These are phyloP conservation scores for Criorhina ranunculi DNA, from an alignment of 2,888 invertebrate species.

Conservation along the genomic window DNA sequence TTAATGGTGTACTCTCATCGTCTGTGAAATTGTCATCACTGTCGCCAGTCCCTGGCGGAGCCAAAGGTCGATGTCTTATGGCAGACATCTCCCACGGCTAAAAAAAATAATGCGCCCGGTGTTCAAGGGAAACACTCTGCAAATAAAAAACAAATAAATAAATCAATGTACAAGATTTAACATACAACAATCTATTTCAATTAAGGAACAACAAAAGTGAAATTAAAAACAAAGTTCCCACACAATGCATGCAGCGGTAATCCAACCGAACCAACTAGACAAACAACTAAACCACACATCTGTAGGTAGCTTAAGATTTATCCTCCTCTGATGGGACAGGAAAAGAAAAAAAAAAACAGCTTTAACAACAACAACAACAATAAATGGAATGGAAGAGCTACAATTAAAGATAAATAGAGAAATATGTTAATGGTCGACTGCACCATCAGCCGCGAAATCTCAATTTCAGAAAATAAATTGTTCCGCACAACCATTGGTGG, in stretches of 20 bases:
- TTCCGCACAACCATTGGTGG: slow-evolving; percentile 6
- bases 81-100: slow-evolving; percentile 86
- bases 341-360: slow-evolving; percentile 2
- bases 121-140: slow-evolving; percentile 52
- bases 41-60: slow-evolving; percentile 84
- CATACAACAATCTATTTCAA: slow-evolving; percentile 60
- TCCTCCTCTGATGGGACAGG: background rate
- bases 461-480: slow-evolving; percentile 64
- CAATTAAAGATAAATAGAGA: slow-evolving; percentile 60
- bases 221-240: slow-evolving; percentile 46
- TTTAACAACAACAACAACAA: background rate
- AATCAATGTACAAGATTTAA: slow-evolving; percentile 45
- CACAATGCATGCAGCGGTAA: background rate
- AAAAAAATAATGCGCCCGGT: slow-evolving; percentile 63
- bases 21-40: slow-evolving; percentile 93
- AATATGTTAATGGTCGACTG: slow-evolving; percentile 64
- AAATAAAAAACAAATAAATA: slow-evolving; percentile 41
- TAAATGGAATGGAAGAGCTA: slow-evolving; percentile 16
- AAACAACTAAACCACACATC: too few relatives aligned
- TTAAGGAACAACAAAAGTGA: slow-evolving; percentile 46
- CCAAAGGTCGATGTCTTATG: slow-evolving; percentile 87
- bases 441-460: slow-evolving; percentile 58
- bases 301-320: background rate
- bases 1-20: slow-evolving; percentile 94
- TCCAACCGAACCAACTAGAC: too few relatives aligned